These are phyloP conservation scores for Drosophila baimaii DNA, from an alignment of 1,140 invertebrate species.

Conservation along the genomic window DNA sequence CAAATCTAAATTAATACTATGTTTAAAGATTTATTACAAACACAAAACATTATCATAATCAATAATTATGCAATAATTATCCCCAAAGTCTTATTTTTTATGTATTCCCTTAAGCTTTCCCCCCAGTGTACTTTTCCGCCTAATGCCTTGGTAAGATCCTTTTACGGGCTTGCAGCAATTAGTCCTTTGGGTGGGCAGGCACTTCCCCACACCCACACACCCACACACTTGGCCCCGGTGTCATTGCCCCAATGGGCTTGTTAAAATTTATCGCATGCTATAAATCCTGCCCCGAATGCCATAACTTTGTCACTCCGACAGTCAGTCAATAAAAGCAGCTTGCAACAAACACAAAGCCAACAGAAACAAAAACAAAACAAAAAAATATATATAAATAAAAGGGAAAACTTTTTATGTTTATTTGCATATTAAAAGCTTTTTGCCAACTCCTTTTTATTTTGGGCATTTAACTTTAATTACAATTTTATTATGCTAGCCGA, in stretches of 20 bases:
- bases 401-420: conserved; percentile 61
- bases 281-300: conserved; percentile 64
- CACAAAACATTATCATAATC: too few species aligned
- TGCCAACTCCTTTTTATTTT: conserved; percentile 38
- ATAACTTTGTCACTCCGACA: conserved; percentile 71
- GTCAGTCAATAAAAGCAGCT: conserved; percentile 69
- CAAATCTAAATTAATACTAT: too few species aligned
- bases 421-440: conserved; percentile 72
- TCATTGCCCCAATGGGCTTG: conserved; percentile 41
- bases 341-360: conserved; percentile 19
- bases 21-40: too few species aligned
- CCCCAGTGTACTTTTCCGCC: neutral
- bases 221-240: conserved; percentile 3
- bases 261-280: conserved; percentile 78
- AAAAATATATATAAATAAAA: neutral
- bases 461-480: conserved; percentile 77
- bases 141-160: conserved; percentile 22
- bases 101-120: neutral
- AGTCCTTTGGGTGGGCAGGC: conserved; percentile 23
- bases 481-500: conserved; percentile 74
- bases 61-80: too few species aligned
- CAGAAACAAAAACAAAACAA: neutral
- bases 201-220: neutral
- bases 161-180: conserved; percentile 48
- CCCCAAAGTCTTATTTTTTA: neutral